A percentile compares a stretch with the other conserved stretches of the same genome.
Conservation (phyloP, 2,113 vertebrate species). For the Misgurnus mizolepis region DNA sequence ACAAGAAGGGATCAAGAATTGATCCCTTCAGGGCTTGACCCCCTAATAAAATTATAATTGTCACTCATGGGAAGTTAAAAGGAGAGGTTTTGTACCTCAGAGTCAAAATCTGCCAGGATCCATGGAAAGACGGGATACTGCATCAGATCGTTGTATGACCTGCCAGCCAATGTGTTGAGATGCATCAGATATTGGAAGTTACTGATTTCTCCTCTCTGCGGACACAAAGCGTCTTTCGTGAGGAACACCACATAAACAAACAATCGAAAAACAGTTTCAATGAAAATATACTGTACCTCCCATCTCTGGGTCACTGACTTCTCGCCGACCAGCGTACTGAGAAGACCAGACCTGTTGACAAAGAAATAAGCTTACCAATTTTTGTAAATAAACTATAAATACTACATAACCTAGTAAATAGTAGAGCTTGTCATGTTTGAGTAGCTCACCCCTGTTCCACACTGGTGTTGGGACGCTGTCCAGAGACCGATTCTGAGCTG, state of each 20-base stretch:
- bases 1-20: no score
- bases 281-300: conserved; percentile 78
- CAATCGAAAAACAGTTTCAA: neutral
- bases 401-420: neutral
- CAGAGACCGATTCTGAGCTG: conserved; percentile 96
- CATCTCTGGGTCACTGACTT: conserved; percentile 98
- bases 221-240: conserved; percentile 7
- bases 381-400: neutral
- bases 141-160: conserved; percentile 99
- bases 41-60: neutral
- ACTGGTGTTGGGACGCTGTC: conserved; percentile 96
- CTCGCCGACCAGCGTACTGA: conserved; percentile 96
- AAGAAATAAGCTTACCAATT: neutral
- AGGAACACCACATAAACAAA: neutral
- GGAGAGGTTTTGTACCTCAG: conserved; percentile 78
- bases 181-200: conserved; percentile 99
- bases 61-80: neutral
- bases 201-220: conserved; percentile 96
- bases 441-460: conserved; percentile 91
- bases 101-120: conserved; percentile 96
- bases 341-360: conserved; percentile 86
- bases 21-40: no score
- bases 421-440: neutral
- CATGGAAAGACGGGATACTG: conserved; percentile 99
- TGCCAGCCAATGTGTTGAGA: conserved; percentile 93